Percentiles rank a stretch among this genome's conserved stretches.
Conservation (phyloP, 2,797 vertebrate species). For the Toxotes lorentzi region DNA sequence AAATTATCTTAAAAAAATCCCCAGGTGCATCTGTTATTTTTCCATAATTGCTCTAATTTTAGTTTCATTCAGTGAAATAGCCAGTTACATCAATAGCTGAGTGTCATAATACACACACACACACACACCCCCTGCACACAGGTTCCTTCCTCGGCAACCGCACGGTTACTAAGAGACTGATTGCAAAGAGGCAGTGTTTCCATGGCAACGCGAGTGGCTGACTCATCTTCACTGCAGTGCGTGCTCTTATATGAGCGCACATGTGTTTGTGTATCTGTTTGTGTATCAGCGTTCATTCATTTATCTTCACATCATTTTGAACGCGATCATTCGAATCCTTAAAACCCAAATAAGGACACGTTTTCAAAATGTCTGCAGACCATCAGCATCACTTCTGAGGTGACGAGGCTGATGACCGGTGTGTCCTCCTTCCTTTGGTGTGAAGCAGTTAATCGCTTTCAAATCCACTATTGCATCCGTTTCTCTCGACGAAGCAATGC, state of each 20-base stretch:
- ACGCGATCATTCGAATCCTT: neutral
- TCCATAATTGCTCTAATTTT: constrained; percentile 33
- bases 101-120: constrained; percentile 31
- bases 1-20: neutral
- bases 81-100: constrained; percentile 23
- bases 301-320: neutral
- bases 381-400: neutral
- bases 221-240: constrained; percentile 89
- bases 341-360: neutral
- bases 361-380: neutral
- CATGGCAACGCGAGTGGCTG: constrained; percentile 88
- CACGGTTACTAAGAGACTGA: constrained; percentile 92
- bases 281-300: constrained; percentile 43
- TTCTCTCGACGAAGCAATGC: neutral
- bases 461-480: neutral
- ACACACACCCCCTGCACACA: constrained; percentile 64
- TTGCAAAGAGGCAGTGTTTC: constrained; percentile 91
- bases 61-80: constrained; percentile 12
- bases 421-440: neutral
- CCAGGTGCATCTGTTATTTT: neutral
- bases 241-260: constrained; percentile 62
- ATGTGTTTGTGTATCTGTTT: constrained; percentile 39
- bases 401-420: neutral
- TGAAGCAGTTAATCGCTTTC: neutral
- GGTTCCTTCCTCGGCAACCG: constrained; percentile 88